Base-by-base conservation (phyloP, 2,113 vertebrate genomes). In the Zootoca vivipara region DNA sequence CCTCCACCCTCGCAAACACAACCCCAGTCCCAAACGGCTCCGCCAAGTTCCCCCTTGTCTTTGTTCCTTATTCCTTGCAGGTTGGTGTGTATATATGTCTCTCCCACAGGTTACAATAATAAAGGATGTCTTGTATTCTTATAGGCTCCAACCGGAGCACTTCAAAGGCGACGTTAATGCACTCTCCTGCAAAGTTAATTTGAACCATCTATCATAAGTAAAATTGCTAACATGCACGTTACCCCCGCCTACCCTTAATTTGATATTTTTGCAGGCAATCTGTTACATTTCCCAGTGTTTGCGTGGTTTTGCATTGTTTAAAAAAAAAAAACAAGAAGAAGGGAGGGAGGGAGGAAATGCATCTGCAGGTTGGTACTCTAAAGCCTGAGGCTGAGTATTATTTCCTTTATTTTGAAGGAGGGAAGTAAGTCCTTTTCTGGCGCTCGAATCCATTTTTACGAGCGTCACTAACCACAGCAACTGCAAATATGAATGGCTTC, bases 131-230 rank as follows among this genome's bases (percentile, higher is more conserved):
- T 91, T 95, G 92, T 93, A 94, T 95, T 95, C 94, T 95, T 94
- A 92, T 62, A 92, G 92, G 88, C 92, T 96, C 90, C 92, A 91
- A 91, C 92, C 91, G 89, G 93, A 96, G 90, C 93, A 95, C 94
- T 96, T 96, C 96, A 97, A 96, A 96, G 95, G 92, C 92, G 81
- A 94, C 40, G 74, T 91, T 96, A 96, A 96, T 95, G 92, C 94
- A 95, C 95, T 95, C 96, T 95, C 94, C 92, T 90, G 88, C 92
- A 94, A 83, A 95, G 95, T 96, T 97, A 96, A 97, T 97, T 96
- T 94, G 93, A 97, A 96, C 95, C 96, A 96, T 96, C 96, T 96
- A 96, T 96, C 96, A 96, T 91, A 90, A 95, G 93, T 92, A 94
- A 95, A 96, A 96, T 96, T 95, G 95, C 94, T 96, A 95, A 94